A percentile compares a stretch with the other conserved stretches of the same genome.
phyloP scores from a whole-genome alignment of 2,888 invertebrate genomes.

The Tenthredo livida region DNA sequence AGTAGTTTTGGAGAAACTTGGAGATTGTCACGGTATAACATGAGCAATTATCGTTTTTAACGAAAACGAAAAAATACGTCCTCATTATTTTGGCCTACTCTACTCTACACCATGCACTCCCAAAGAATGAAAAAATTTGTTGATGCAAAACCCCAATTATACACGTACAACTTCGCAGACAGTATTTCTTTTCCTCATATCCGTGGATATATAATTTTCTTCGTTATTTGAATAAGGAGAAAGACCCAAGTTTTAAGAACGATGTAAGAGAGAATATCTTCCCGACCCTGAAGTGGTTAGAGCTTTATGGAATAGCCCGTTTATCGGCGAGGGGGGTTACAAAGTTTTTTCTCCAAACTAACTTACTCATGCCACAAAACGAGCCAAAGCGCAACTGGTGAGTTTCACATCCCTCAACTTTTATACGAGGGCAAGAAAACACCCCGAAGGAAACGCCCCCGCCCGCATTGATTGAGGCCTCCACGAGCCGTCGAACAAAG shows the following conservation, averaged over 20 bases:
- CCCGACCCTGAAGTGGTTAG: background rate
- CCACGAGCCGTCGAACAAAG: conserved; percentile 35
- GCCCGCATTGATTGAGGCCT: conserved; percentile 23
- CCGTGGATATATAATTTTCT: background rate
- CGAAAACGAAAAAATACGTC: too few species aligned
- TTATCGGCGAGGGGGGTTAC: conserved; percentile 2
- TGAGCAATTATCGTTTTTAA: too few species aligned
- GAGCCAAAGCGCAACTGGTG: conserved; percentile 43
- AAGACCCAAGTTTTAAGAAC: background rate
- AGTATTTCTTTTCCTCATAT: background rate
- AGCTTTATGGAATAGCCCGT: background rate
- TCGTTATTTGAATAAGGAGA: background rate
- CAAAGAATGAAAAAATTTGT: too few species aligned
- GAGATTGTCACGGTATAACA: too few species aligned
- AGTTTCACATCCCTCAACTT: conserved; percentile 16
- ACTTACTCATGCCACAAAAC: background rate
- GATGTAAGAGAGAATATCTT: background rate
- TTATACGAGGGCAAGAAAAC: conserved; percentile 27
- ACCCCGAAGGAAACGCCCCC: background rate
- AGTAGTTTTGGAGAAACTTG: too few species aligned
- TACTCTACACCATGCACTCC: too few species aligned
- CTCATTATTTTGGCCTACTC: too few species aligned
- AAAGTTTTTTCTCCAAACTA: background rate
- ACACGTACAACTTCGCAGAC: background rate
- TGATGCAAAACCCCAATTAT: too few species aligned